A percentile compares a stretch with the other conserved stretches of the same genome.
These are phyloP conservation scores for Pongo abelii DNA, from an alignment of 2,113 vertebrate genomes.

Conservation along the genomic window DNA sequence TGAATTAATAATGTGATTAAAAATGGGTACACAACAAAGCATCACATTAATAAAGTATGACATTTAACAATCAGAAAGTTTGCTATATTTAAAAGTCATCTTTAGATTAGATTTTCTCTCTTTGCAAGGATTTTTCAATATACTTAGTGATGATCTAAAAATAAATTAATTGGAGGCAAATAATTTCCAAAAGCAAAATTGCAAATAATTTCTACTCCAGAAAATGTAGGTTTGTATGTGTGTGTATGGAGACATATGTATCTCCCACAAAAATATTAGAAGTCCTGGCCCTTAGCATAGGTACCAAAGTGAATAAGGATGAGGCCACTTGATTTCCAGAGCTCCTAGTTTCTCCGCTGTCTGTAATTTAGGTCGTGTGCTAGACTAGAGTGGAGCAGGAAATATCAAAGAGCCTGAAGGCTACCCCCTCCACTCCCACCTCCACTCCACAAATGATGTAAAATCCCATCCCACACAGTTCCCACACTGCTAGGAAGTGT, in stretches of 20 bases:
- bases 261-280: neutral
- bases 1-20: neutral
- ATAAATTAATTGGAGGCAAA: neutral
- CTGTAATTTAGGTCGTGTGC: neutral
- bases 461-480: conserved; percentile 38
- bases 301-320: neutral
- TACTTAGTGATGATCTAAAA: neutral
- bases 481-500: conserved; percentile 41
- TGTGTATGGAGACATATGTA: neutral
- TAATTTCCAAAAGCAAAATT: conserved; percentile 17
- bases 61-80: neutral
- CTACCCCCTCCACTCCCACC: no score
- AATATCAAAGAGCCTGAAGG: neutral
- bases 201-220: neutral
- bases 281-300: neutral
- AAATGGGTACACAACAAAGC: neutral
- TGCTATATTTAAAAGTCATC: neutral
- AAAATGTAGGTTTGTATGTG: neutral
- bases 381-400: neutral
- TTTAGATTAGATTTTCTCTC: neutral
- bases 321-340: neutral
- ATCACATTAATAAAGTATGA: neutral
- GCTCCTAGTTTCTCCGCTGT: neutral
- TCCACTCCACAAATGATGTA: neutral
- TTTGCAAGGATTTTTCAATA: neutral